Base-by-base conservation (phyloP, 2,888 invertebrate species). In the Epistrophe eligans region DNA sequence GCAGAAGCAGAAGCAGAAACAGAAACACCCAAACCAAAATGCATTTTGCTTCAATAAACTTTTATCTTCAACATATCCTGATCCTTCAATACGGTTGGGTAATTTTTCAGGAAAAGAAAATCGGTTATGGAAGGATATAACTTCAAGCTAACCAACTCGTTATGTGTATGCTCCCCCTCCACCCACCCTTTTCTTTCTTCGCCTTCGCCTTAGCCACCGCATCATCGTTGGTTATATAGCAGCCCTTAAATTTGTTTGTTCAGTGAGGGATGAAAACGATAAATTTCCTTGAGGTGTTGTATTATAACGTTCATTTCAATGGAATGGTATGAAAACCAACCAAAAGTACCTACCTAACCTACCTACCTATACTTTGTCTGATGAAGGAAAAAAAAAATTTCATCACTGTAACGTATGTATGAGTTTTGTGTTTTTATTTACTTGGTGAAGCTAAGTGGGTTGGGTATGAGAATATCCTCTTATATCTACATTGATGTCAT, bases 211-310 rank as follows among this genome's bases (percentile, higher is more conserved):
- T 9, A 3, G 7, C 35, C 35, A 35, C 35, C 7, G 1, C 13
- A 60, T 60, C 60, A 60, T 62, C 35, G 15, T 4, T 28, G 55
- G 28, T n/a, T n/a, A 38, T 35, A n/a, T 52, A 80, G 77, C 73
- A 85, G 77, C 77, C 85, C 81, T 82, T 85, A 81, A 85, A 85
- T 85, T 81, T 85, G 81, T 85, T 85, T 85, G 85, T 73, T 85
- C 85, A 85, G 24, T 85, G 77, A 85, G 85, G 85, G 85, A 81
- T 85, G 85, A 85, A 85, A 85, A 85, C 85, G 85, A 85, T 85
- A 85, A 85, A 85, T 85, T 81, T 73, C 70, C 81, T 81, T 77
- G 72, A 85, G 82, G 81, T 85, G 81, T 85, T 73, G 73, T 85
- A 67, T 85, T 77, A 52, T 58, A 67, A 77, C 81, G 77, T 81